Conservation (phyloP, 2,113 vertebrate genomes). For the Ailuropoda melanoleuca region DNA sequence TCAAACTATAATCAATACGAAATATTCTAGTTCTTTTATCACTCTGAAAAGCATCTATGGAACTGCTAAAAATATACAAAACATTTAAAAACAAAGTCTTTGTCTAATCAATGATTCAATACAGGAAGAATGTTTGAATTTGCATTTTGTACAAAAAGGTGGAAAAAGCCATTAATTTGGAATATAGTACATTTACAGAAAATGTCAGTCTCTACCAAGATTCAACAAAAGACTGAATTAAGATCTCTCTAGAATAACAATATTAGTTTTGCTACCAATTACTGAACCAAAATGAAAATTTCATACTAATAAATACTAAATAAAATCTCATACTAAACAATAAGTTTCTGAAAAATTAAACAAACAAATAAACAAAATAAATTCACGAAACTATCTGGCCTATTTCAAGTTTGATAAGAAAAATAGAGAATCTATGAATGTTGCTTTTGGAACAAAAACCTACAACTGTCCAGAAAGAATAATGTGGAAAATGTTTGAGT, state of each 20-base stretch:
- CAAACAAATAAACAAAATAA: conserved; percentile 57
- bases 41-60: conserved; percentile 23
- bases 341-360: conserved; percentile 62
- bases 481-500: conserved; percentile 84
- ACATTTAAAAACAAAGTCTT: conserved; percentile 48
- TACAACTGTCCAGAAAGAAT: conserved; percentile 82
- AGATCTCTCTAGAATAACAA: conserved; percentile 48
- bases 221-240: conserved; percentile 52
- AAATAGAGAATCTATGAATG: conserved; percentile 78
- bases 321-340: conserved; percentile 44
- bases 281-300: conserved; percentile 41
- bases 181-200: background rate
- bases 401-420: conserved; percentile 82
- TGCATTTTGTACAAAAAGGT: conserved; percentile 31
- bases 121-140: background rate
- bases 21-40: background rate
- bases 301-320: conserved; percentile 2
- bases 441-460: conserved; percentile 86
- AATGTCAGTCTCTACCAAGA: background rate
- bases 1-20: conserved; percentile 15
- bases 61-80: conserved; percentile 49
- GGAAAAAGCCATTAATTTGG: conserved; percentile 15
- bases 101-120: conserved; percentile 45
- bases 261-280: conserved; percentile 47
- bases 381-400: conserved; percentile 70